Evolutionary conservation across 2,113 vertebrate genomes (phyloP), one percentile per base, ranked within the genome.

Genomic region (Promerops cafer): DNA sequence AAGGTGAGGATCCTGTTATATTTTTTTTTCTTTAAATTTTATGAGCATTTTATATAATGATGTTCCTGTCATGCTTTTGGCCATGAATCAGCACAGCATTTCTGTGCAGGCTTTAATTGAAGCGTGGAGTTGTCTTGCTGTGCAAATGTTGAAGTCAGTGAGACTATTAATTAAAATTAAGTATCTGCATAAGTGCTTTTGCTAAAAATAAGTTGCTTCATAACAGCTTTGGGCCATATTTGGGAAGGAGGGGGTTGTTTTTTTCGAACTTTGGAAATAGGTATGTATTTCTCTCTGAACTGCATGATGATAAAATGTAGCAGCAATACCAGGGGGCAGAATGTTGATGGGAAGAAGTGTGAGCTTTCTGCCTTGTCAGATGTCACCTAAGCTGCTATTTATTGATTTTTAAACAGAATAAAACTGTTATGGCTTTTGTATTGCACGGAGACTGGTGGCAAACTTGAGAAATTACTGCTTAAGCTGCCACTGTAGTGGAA

Each of bases 141-240:
- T 94, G 92, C 86, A 74, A 93, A 88, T 96, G 91, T 87, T 95
- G 87, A 85, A 95, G 60, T 89, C 77, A 30, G 72, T 83, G 83
- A 94, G 94, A 91, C 89, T 96, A 95, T 96, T 97, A 93, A 94
- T 97, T 96, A 96, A 96, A 96, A 91, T 76, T 89, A 94, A 96
- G 65, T 92, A 93, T 96, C 83, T 93, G 57, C 89, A 61, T 89
- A 95, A 95, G 83, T 92, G 91, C 45, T 87, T 87, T 89, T 95
- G 75, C 94, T 96, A 94, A 94, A 97, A 96, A 95, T 93, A 94
- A 82, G 91, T 96, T 85, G 59, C 86, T 96, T 94, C 81, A 21
- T 85, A 88, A 79, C 75, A 95, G 94, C 92, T 90, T 94, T 90
- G 88, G 90, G 85, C 92, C 63, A n/a, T 93, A 65, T 69, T 79